Percentiles rank a stretch among this genome's conserved stretches.
Conservation (phyloP, 1,140 invertebrate genomes). For the Acromyrmex heyeri region DNA sequence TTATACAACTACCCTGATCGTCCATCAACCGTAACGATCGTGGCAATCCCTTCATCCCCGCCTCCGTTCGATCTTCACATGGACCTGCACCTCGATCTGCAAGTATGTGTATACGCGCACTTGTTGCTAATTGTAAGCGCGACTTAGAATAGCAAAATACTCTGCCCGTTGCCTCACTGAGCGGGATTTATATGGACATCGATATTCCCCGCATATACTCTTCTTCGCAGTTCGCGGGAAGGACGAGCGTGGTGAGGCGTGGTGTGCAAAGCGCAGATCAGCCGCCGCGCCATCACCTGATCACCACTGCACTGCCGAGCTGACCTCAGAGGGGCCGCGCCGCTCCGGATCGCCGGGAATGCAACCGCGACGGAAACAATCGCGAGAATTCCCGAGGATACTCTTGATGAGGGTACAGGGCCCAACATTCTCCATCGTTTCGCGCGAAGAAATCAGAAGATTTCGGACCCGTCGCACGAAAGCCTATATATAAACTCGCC, state of each 20-base stretch:
- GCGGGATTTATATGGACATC: conserved; percentile 47
- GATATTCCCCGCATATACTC: conserved; percentile 6
- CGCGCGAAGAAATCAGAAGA: background rate
- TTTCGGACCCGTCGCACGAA: background rate
- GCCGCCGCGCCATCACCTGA: too few species aligned
- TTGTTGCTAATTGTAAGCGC: background rate
- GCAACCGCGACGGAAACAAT: conserved; percentile 64
- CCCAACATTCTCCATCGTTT: background rate
- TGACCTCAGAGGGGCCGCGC: conserved; percentile 61
- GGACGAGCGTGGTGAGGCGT: background rate
- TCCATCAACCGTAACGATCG: conserved; percentile 41
- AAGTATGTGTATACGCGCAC: background rate
- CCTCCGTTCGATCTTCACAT: background rate
- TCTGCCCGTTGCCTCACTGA: background rate
- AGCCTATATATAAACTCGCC: background rate
- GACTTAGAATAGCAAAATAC: conserved; percentile 39
- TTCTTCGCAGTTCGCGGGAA: conserved; percentile 38
- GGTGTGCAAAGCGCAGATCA: background rate
- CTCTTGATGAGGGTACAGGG: background rate
- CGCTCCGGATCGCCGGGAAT: conserved; percentile 66
- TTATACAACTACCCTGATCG: conserved; percentile 30
- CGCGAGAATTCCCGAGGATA: conserved; percentile 45
- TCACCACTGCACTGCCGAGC: background rate
- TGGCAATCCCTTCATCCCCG: background rate
- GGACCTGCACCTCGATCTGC: background rate